Percentiles rank a stretch among this genome's conserved stretches.
Conservation (phyloP, 1,140 invertebrate species). For the Drosophila arawakana region DNA sequence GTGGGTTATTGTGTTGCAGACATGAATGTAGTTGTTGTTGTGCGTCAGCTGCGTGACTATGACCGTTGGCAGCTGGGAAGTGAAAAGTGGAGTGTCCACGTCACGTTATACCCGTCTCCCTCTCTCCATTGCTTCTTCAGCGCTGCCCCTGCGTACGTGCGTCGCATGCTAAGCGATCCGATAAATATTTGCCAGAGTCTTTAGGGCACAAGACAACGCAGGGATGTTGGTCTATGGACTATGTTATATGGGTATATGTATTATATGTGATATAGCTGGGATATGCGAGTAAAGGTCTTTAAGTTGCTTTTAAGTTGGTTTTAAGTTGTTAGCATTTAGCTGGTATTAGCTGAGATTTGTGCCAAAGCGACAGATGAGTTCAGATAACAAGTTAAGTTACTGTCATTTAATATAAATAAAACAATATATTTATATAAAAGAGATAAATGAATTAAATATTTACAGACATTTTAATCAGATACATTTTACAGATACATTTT, state of each 20-base stretch:
- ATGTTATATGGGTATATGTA: constrained; percentile 26
- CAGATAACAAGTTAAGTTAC: constrained; percentile 19
- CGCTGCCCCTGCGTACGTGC: constrained; percentile 52
- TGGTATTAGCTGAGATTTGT: constrained; percentile 77
- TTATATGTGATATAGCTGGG: constrained; percentile 30
- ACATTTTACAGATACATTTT: no score
- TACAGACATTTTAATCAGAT: no score
- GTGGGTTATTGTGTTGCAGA: constrained; percentile 62
- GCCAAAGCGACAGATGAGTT: not conserved
- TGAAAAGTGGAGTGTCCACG: constrained; percentile 68
- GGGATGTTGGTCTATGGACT: constrained; percentile 19
- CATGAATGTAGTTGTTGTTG: constrained; percentile 32
- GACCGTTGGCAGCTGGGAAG: constrained; percentile 38
- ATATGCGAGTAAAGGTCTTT: constrained; percentile 50
- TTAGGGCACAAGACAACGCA: constrained; percentile 27
- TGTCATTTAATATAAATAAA: not conserved
- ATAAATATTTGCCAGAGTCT: constrained; percentile 73
- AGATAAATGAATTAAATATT: no score
- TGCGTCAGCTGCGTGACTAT: constrained; percentile 66
- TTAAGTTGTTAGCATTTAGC: constrained; percentile 80
- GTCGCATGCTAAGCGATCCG: constrained; percentile 60
- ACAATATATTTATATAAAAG: no score
- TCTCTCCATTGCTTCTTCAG: not conserved
- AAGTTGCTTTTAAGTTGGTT: constrained; percentile 75
- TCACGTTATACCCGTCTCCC: constrained; percentile 57